Conservation (phyloP, 2,888 invertebrate species). For the Morpho achilles region DNA sequence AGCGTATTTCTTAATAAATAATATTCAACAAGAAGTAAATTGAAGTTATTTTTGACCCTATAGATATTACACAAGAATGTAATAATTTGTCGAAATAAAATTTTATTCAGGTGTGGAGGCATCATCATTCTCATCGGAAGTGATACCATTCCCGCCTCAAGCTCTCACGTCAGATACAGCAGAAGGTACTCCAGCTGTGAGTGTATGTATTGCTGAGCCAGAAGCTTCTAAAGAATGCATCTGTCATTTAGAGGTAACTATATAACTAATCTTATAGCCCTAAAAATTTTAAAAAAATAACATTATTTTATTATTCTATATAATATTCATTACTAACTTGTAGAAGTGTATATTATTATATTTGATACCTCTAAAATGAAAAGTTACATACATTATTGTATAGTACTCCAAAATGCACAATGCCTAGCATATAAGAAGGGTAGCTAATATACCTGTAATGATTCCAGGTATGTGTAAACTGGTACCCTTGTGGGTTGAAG, state of each 20-base stretch:
- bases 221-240: slow-evolving; percentile 87
- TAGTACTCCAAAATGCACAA: too few species aligned
- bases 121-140: slow-evolving; percentile 84
- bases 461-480: slow-evolving; percentile 82
- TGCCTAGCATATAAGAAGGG: too few species aligned
- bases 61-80: neutral
- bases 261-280: too few species aligned
- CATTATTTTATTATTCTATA: too few species aligned
- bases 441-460: too few species aligned
- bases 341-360: too few species aligned
- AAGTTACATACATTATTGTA: too few species aligned
- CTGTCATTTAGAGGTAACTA: slow-evolving; percentile 85
- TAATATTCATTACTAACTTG: too few species aligned
- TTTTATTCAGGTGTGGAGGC: slow-evolving; percentile 82
- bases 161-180: slow-evolving; percentile 51
- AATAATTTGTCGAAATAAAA: neutral
- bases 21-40: too few species aligned
- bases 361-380: too few species aligned
- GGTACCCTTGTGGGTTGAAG: slow-evolving; percentile 97
- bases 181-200: slow-evolving; percentile 54
- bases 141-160: slow-evolving; percentile 83
- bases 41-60: neutral
- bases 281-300: too few species aligned
- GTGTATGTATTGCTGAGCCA: slow-evolving; percentile 83
- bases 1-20: neutral